phyloP scores from a whole-genome alignment of 2,113 vertebrate species.

The Chionodraco myersi region DNA sequence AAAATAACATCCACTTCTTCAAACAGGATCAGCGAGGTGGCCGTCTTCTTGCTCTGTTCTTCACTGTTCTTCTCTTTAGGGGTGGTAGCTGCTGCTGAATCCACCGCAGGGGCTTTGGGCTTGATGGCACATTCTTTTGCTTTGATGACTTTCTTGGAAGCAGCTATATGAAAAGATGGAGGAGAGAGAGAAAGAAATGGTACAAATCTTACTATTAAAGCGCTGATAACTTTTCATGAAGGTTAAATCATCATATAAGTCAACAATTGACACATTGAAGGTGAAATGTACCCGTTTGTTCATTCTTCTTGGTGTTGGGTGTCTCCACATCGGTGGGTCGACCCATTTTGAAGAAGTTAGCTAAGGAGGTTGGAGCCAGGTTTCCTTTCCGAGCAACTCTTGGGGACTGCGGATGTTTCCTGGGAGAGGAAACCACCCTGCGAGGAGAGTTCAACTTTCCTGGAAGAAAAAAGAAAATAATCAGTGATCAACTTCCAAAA shows the following conservation, averaged over 20 bases:
- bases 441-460: constrained; percentile 92
- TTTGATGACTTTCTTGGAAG: constrained; percentile 61
- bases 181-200: not conserved
- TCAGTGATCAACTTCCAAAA: not conserved
- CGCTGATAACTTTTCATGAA: not conserved
- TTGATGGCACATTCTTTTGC: constrained; percentile 31
- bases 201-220: not conserved
- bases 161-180: constrained; percentile 44
- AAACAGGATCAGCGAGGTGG: constrained; percentile 97
- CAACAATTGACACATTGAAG: not conserved
- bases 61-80: constrained; percentile 75
- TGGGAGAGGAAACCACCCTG: constrained; percentile 89
- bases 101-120: constrained; percentile 34
- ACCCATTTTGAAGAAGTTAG: constrained; percentile 91
- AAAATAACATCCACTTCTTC: constrained; percentile 99
- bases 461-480: constrained; percentile 57
- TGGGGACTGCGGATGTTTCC: constrained; percentile 88
- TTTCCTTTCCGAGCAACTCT: constrained; percentile 83
- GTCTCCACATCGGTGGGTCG: constrained; percentile 54
- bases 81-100: constrained; percentile 27
- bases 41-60: constrained; percentile 88
- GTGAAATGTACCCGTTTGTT: constrained; percentile 55
- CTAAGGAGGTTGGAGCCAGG: constrained; percentile 88
- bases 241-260: not conserved
- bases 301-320: constrained; percentile 50